Evolutionary conservation across 1,140 invertebrate genomes (phyloP).

Genomic region (Zaprionus camerounensis): DNA sequence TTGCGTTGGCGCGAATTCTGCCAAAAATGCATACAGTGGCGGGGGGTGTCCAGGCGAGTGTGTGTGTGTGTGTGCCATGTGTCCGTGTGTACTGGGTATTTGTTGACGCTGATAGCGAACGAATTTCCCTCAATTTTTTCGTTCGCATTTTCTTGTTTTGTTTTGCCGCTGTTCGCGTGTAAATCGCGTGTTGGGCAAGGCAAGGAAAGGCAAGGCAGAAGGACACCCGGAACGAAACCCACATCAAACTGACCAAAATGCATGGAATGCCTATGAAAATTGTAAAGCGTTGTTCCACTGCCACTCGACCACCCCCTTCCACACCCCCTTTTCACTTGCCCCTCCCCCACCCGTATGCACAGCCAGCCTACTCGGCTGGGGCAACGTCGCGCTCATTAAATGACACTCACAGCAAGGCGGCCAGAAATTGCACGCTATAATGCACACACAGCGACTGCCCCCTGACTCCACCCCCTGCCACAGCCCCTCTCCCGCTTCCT

Average conservation of each 20-base stretch:
- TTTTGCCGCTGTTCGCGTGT: slow-evolving; percentile 31
- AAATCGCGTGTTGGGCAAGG: slow-evolving; percentile 43
- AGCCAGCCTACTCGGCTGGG: background rate
- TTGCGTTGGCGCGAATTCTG: slow-evolving; percentile 62
- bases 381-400: slow-evolving; percentile 70
- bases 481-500: background rate
- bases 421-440: slow-evolving; percentile 77
- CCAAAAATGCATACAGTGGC: slow-evolving; percentile 63
- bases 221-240: slow-evolving; percentile 74
- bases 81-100: slow-evolving; percentile 47
- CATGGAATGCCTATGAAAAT: slow-evolving; percentile 81
- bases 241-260: slow-evolving; percentile 83
- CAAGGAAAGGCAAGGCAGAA: background rate
- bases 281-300: slow-evolving; percentile 70
- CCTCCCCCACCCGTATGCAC: background rate
- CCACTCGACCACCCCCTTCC: background rate
- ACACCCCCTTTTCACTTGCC: background rate
- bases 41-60: background rate
- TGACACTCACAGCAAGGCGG: slow-evolving; percentile 71
- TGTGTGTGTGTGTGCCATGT: slow-evolving; percentile 8
- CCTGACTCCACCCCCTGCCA: background rate
- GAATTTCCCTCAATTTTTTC: slow-evolving; percentile 18
- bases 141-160: slow-evolving; percentile 6
- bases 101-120: slow-evolving; percentile 72
- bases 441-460: slow-evolving; percentile 49